phyloP scores from a whole-genome alignment of 2,888 invertebrate genomes.

The Chaetoderma sp. region DNA sequence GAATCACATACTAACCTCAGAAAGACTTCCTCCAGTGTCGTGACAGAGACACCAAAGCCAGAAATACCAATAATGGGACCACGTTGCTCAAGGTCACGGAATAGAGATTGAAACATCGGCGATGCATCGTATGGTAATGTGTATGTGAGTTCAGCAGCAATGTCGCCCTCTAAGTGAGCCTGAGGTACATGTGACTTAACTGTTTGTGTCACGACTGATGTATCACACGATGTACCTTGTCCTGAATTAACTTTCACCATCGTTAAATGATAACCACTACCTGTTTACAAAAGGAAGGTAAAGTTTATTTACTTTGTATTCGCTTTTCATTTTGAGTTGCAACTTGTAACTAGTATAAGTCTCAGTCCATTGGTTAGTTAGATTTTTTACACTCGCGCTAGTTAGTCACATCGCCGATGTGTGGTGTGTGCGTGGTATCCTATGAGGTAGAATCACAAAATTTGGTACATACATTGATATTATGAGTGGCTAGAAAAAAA shows the following conservation, averaged over 20 bases:
- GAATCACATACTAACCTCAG: no score
- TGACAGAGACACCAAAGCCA: slow-evolving; percentile 86
- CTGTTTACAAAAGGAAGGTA: slow-evolving; percentile 67
- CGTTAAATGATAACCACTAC: slow-evolving; percentile 84
- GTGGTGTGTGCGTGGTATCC: no score
- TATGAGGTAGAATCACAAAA: no score
- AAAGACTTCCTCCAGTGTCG: slow-evolving; percentile 88
- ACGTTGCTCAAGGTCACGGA: slow-evolving; percentile 53
- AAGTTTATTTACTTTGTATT: no score
- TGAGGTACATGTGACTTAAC: slow-evolving; percentile 77
- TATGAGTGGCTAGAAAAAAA: no score
- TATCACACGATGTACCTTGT: slow-evolving; percentile 71
- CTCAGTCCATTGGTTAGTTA: no score
- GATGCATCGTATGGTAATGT: slow-evolving; percentile 59
- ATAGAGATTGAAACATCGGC: slow-evolving; percentile 51
- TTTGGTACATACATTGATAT: no score
- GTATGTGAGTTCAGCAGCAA: slow-evolving; percentile 63
- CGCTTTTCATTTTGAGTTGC: no score
- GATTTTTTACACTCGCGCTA: no score
- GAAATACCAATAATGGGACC: slow-evolving; percentile 75
- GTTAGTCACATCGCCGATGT: no score
- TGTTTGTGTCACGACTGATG: slow-evolving; percentile 73
- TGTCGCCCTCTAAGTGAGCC: slow-evolving; percentile 73
- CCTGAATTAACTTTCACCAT: slow-evolving; percentile 73
- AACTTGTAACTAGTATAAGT: no score